These are phyloP conservation scores for Apeltes quadracus DNA, from an alignment of 2,113 vertebrate species.

Conservation along the genomic window DNA sequence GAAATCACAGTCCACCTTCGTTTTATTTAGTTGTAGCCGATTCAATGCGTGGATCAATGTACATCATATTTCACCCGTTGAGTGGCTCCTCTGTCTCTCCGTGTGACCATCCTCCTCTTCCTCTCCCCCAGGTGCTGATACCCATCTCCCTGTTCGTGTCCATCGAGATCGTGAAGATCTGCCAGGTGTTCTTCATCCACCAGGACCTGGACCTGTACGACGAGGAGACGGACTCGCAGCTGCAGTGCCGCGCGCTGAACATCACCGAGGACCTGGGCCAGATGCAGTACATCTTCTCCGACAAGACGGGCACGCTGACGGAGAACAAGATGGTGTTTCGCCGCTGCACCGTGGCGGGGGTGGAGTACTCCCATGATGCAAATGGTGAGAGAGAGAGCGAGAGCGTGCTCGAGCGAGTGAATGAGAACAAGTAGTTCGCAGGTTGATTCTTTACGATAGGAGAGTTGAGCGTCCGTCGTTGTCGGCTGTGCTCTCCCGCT, in stretches of 20 bases:
- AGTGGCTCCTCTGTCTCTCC: no score
- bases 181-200: slow-evolving; percentile 97
- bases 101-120: no score
- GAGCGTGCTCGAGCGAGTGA: no score
- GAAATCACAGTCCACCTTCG: no score
- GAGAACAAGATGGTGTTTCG: slow-evolving; percentile 99
- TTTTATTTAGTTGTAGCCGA: no score
- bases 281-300: slow-evolving; percentile 98
- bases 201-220: slow-evolving; percentile 94
- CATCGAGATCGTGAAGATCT: slow-evolving; percentile 98
- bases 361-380: slow-evolving; percentile 97
- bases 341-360: slow-evolving; percentile 93
- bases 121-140: slow-evolving; percentile 88
- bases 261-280: slow-evolving; percentile 98
- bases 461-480: no score
- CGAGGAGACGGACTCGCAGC: slow-evolving; percentile 93
- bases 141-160: slow-evolving; percentile 98
- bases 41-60: no score
- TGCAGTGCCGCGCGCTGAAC: slow-evolving; percentile 95
- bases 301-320: slow-evolving; percentile 97
- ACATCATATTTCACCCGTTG: no score
- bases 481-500: slow-evolving; percentile 7
- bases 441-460: no score
- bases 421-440: no score
- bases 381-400: slow-evolving; percentile 84